Conservation (phyloP, 2,888 invertebrate species). For the Psococerastis gibbosa region DNA sequence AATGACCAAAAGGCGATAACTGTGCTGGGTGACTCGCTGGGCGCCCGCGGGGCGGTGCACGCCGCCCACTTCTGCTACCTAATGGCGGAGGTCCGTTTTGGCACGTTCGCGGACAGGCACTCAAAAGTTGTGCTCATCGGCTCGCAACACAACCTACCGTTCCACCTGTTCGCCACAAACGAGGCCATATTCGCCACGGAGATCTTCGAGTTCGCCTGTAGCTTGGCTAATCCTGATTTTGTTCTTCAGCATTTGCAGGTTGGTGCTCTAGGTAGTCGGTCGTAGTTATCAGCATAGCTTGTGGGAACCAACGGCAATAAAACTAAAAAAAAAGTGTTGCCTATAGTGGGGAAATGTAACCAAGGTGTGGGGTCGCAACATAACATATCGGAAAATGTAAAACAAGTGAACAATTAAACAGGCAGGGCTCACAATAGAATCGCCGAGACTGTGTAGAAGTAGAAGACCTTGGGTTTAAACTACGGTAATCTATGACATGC, state of each 20-base stretch:
- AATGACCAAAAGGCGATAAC: conserved; percentile 55
- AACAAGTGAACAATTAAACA: too few relatives aligned
- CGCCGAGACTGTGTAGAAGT: too few relatives aligned
- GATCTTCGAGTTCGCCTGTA: conserved; percentile 83
- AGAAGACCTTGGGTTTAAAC: too few relatives aligned
- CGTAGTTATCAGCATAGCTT: too few relatives aligned
- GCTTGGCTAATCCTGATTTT: conserved; percentile 54
- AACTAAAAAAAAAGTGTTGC: too few relatives aligned
- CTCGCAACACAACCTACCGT: conserved; percentile 42
- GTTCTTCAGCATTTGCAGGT: conserved; percentile 57
- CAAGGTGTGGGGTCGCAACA: too few relatives aligned
- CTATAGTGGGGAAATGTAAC: too few relatives aligned
- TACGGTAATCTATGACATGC: too few relatives aligned
- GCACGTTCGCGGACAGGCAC: conserved; percentile 20
- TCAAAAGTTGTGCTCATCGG: conserved; percentile 62
- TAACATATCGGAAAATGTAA: too few relatives aligned
- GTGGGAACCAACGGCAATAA: too few relatives aligned
- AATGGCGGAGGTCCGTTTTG: conserved; percentile 52
- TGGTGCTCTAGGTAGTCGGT: too few relatives aligned
- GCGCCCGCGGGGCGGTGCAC: conserved; percentile 57
- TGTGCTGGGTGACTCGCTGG: conserved; percentile 44
- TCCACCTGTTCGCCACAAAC: conserved; percentile 50
- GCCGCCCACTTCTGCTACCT: conserved; percentile 95
- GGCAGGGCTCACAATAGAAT: too few relatives aligned
- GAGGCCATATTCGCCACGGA: conserved; percentile 87